Evolutionary conservation across 2,797 vertebrate genomes (phyloP), one percentile per base, ranked within the genome.

Genomic region (Naso thynnoides): DNA sequence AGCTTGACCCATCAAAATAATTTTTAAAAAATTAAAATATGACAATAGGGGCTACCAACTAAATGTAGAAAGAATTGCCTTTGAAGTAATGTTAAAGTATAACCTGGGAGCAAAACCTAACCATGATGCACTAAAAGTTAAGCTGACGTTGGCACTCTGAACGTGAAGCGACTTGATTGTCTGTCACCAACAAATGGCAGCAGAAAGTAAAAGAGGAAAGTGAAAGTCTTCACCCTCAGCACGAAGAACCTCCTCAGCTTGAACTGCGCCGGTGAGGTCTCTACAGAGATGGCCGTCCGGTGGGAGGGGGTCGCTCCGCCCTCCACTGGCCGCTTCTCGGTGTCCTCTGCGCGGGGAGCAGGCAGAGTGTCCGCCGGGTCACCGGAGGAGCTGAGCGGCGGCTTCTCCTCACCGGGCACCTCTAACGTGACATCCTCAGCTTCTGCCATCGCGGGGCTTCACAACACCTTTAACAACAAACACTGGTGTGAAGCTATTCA

Each of bases 221-320:
- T 19, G 3, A 1, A 69, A 54, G 21, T 53, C 0, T 81, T 89
- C 93, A 95, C 95, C 94, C 95, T 91, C 26, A 95, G 77, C 39
- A 95, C 94, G 81, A 95, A 94, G 76, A 94, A 95, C 82, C 63
- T 93, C 76, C 70, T 93, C 36, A 69, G 19, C 70, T 89, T 94
- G 66, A 91, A 94, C n/a, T 89, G 85, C 6, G 83, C 58, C 55
- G 87, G n/a, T 0, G 83, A 4, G 0, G 79, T 14, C 1, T 52
- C 38, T 84, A 13, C 59, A 0, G 70, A 10, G 0, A 4, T 4
- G 11, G 13, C 27, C 0, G 33, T n/a, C n/a, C 0, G 3, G 6
- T 36, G 27, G 19, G 58, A 10, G 3, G 38, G 70, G 58, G 33
- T 21, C 57, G 16, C 29, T n/a, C 0, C 38, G 52, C n/a, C 24